Percentiles rank a stretch among this genome's conserved stretches.
Evolutionary conservation across 1,140 invertebrate species (phyloP).

Genomic region (Brachionus sp.): DNA sequence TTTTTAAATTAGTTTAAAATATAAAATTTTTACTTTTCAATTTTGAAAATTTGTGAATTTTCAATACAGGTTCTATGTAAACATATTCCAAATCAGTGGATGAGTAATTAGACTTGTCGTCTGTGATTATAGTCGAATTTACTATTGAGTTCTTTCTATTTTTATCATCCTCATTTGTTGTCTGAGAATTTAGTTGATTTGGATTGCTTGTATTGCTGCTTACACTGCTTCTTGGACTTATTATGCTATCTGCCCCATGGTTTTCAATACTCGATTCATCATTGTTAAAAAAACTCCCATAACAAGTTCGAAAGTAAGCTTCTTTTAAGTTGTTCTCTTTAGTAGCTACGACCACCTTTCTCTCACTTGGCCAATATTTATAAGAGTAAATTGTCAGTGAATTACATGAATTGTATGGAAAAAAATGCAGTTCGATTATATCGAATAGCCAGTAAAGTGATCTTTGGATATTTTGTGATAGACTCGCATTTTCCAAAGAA

Average conservation of each 20-base stretch:
- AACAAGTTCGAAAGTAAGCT: not conserved
- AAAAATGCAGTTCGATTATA: slow-evolving; percentile 27
- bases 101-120: not conserved
- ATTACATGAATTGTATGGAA: slow-evolving; percentile 43
- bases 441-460: not conserved
- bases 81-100: not conserved
- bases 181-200: not conserved
- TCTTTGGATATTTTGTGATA: not conserved
- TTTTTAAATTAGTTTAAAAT: not conserved
- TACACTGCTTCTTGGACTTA: slow-evolving; percentile 15
- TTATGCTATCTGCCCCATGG: not conserved
- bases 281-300: not conserved
- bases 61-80: not conserved
- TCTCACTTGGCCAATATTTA: slow-evolving; percentile 12
- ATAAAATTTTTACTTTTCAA: not conserved
- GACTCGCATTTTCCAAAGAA: not conserved
- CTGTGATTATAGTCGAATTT: not conserved
- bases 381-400: slow-evolving; percentile 40
- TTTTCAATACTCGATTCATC: slow-evolving; percentile 1
- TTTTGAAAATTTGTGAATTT: slow-evolving; percentile 35
- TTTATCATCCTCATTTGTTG: not conserved
- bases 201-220: not conserved
- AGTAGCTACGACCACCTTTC: not conserved
- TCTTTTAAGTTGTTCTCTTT: slow-evolving; percentile 43
- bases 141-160: slow-evolving; percentile 18